Evolutionary conservation across 2,888 invertebrate genomes (phyloP).

Genomic region (Rotaria socialis): DNA sequence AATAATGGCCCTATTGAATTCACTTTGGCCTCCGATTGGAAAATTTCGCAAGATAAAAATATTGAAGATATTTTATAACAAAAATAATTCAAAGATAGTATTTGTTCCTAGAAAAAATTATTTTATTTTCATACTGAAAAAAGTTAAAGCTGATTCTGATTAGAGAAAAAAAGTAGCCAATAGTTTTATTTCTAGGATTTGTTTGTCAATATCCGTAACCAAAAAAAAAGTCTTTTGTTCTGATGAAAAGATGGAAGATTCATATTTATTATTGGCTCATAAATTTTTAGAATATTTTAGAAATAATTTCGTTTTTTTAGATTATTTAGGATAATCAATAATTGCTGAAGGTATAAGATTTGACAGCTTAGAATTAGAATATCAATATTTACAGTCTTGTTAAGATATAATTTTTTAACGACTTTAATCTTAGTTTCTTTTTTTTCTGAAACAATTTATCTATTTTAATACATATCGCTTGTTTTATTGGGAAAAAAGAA

Average conservation of each 20-base stretch:
- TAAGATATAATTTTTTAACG: neutral
- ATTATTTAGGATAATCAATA: neutral
- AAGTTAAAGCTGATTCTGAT: neutral
- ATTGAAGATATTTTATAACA: neutral
- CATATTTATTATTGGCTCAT: neutral
- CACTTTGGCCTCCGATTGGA: neutral
- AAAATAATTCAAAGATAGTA: neutral
- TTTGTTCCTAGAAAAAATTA: neutral
- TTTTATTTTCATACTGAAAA: neutral
- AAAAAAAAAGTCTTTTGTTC: neutral
- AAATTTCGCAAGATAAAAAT: neutral
- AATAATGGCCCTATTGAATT: constrained; percentile 27
- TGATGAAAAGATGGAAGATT: neutral
- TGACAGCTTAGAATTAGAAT: neutral
- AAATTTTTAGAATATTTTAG: neutral
- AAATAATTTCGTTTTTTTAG: neutral
- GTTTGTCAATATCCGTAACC: neutral
- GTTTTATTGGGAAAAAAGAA: no score
- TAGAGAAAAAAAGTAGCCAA: neutral
- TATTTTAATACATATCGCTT: no score
- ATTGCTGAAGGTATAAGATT: neutral
- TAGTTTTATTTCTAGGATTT: neutral
- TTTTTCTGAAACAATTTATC: no score
- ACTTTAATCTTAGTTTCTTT: no score
- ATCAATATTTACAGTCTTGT: neutral